A percentile compares a stretch with the other conserved stretches of the same genome.
phyloP scores from a whole-genome alignment of 2,113 vertebrate genomes.

The Hirundichthys speculiger region DNA sequence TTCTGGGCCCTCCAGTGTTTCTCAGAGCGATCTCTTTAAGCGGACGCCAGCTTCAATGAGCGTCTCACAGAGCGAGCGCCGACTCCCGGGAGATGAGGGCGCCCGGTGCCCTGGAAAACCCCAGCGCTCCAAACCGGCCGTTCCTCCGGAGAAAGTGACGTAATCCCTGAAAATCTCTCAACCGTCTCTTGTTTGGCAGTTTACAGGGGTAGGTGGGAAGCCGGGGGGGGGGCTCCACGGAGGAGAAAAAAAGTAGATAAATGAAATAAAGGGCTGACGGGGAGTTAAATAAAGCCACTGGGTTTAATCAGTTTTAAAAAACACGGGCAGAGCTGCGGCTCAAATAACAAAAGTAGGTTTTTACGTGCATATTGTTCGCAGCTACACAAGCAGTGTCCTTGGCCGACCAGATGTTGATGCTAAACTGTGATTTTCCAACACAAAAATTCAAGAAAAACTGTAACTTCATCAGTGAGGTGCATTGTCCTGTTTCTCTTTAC shows the following conservation, averaged over 20 bases:
- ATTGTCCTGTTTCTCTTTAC: no score
- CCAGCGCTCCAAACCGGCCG: slow-evolving; percentile 60
- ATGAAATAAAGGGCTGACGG: slow-evolving; percentile 26
- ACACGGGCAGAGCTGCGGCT: no score
- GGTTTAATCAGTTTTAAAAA: no score
- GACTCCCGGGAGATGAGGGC: slow-evolving; percentile 68
- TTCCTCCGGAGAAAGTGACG: slow-evolving; percentile 68
- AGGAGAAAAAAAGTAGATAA: slow-evolving; percentile 18
- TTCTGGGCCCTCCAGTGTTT: slow-evolving; percentile 50
- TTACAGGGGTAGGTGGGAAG: slow-evolving; percentile 25
- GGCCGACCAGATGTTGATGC: no score
- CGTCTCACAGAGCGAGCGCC: slow-evolving; percentile 50
- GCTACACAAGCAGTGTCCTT: no score
- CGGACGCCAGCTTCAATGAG: slow-evolving; percentile 64
- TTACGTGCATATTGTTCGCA: no score
- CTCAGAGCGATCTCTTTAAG: slow-evolving; percentile 66
- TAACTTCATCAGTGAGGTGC: no score
- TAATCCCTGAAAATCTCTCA: slow-evolving; percentile 67
- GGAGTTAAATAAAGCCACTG: slow-evolving; percentile 28
- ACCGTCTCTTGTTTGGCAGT: slow-evolving; percentile 52
- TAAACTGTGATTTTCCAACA: no score
- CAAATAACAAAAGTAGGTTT: no score
- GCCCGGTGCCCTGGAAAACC: slow-evolving; percentile 58
- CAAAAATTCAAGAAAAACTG: no score
- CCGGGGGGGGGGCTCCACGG: slow-evolving; percentile 4